These are phyloP conservation scores for Limenitis arthemis DNA, from an alignment of 2,888 invertebrate genomes.

Conservation along the genomic window DNA sequence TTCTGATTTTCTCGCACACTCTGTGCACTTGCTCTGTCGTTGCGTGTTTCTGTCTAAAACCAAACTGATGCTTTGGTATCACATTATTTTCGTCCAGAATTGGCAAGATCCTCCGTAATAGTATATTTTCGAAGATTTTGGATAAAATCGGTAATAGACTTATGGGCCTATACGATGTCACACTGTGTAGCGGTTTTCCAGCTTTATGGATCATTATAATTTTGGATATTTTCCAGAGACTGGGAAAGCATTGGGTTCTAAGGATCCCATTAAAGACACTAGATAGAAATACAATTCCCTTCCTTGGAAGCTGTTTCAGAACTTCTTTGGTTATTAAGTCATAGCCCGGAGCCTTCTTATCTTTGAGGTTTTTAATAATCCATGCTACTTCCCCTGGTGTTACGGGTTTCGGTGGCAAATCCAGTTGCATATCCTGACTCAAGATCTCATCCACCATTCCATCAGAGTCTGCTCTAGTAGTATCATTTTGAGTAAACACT, in stretches of 20 bases:
- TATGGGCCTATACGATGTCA: slow-evolving; percentile 20
- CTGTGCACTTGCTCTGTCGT: slow-evolving; percentile 22
- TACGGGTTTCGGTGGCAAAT: too few species aligned
- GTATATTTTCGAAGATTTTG: slow-evolving; percentile 17
- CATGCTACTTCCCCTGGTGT: too few species aligned
- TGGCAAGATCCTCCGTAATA: slow-evolving; percentile 7
- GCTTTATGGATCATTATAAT: slow-evolving; percentile 21
- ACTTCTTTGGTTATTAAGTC: slow-evolving; percentile 12
- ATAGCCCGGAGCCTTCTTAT: background rate
- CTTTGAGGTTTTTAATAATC: too few species aligned
- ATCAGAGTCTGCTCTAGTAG: too few species aligned
- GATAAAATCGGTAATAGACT: slow-evolving; percentile 20
- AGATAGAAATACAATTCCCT: slow-evolving; percentile 17
- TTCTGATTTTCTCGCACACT: slow-evolving; percentile 9
- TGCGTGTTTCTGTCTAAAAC: slow-evolving; percentile 16
- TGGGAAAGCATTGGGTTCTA: slow-evolving; percentile 7
- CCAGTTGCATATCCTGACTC: too few species aligned
- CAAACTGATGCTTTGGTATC: slow-evolving; percentile 23
- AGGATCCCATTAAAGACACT: background rate
- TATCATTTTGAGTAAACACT: background rate
- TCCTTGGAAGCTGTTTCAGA: slow-evolving; percentile 14
- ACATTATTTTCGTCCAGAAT: slow-evolving; percentile 7
- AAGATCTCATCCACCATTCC: too few species aligned
- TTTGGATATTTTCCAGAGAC: slow-evolving; percentile 21
- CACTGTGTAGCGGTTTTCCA: slow-evolving; percentile 16